Conservation (phyloP, 2,113 vertebrate genomes). For the Panurus biarmicus region DNA sequence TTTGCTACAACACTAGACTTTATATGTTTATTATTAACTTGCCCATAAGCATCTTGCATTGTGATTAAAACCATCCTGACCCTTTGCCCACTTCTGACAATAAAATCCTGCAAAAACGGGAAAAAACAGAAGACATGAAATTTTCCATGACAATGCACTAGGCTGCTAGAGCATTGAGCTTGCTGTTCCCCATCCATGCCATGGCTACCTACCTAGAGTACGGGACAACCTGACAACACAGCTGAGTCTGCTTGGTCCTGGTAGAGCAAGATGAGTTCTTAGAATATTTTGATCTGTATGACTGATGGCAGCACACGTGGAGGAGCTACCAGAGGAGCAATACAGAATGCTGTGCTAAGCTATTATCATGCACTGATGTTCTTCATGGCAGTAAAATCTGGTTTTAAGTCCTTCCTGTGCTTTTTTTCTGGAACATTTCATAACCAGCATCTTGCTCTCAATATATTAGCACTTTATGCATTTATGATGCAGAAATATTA, state of each 20-base stretch:
- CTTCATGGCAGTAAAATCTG: neutral
- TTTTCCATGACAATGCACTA: neutral
- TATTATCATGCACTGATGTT: neutral
- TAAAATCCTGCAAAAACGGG: neutral
- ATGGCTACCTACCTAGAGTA: neutral
- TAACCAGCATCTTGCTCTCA: neutral
- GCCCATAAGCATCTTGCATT: neutral
- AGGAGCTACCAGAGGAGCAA: neutral
- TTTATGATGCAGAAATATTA: neutral
- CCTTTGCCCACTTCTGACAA: neutral
- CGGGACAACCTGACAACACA: neutral
- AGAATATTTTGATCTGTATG: neutral
- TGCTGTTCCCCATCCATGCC: neutral
- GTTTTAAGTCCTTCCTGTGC: neutral
- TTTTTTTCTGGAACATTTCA: neutral
- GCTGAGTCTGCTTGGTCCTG: neutral
- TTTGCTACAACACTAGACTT: neutral
- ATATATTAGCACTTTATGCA: neutral
- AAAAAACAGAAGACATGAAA: neutral
- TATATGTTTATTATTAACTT: neutral
- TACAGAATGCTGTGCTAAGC: neutral
- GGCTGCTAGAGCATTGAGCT: neutral
- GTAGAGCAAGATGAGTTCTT: neutral
- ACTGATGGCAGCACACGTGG: neutral
- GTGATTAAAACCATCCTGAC: neutral